These are phyloP conservation scores for Sebastes hubbsi DNA, from an alignment of 2,797 vertebrate genomes.

Conservation along the genomic window DNA sequence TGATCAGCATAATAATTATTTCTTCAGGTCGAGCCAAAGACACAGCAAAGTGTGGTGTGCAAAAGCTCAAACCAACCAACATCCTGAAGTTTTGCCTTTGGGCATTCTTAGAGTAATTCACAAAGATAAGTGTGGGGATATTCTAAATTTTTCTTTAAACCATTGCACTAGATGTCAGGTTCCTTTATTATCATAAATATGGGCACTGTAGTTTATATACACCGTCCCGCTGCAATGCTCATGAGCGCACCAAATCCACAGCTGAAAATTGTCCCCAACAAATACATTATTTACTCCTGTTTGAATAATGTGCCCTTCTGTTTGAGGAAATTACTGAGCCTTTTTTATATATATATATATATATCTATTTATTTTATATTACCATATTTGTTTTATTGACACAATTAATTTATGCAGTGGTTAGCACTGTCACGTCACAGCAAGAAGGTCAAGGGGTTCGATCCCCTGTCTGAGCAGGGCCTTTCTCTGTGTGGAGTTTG, in stretches of 20 bases:
- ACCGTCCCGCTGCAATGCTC: neutral
- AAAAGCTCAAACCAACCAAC: neutral
- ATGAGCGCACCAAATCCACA: neutral
- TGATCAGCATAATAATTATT: slow-evolving; percentile 3
- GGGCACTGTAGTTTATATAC: neutral
- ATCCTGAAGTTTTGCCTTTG: neutral
- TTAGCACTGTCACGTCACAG: too few relatives aligned
- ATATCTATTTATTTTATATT: too few relatives aligned
- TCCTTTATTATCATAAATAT: neutral
- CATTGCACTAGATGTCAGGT: neutral
- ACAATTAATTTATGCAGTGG: too few relatives aligned
- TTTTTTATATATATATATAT: too few relatives aligned
- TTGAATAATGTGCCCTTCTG: neutral
- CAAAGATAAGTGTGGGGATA: neutral
- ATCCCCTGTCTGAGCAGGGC: too few relatives aligned
- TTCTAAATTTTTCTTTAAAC: neutral
- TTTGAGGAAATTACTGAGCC: neutral
- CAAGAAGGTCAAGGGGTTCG: too few relatives aligned
- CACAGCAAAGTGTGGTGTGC: neutral
- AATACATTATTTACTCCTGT: neutral
- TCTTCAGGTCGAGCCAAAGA: neutral
- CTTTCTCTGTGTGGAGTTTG: too few relatives aligned
- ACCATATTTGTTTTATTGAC: too few relatives aligned
- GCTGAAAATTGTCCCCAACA: neutral
- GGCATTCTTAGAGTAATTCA: neutral